Evolutionary conservation across 1,140 invertebrate species (phyloP).

Genomic region (Drosophila lowei): DNA sequence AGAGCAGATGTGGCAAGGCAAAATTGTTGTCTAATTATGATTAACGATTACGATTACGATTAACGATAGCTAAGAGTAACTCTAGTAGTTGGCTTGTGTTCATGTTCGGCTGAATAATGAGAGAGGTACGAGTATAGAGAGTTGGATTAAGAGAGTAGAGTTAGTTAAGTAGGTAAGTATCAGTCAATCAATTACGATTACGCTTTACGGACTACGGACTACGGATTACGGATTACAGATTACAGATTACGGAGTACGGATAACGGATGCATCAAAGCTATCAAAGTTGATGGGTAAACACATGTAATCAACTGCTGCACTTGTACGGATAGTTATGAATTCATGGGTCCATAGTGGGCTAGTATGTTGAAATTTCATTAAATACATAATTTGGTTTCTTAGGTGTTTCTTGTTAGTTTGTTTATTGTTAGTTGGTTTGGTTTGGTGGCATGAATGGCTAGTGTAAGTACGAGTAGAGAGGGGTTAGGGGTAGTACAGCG

Average conservation of each 20-base stretch:
- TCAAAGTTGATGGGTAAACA: conserved; percentile 21
- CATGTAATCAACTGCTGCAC: conserved; percentile 51
- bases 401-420: conserved; percentile 1
- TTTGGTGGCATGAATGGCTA: conserved; percentile 35
- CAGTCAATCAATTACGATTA: conserved; percentile 59
- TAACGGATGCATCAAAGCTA: conserved; percentile 35
- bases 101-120: conserved; percentile 43
- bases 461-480: conserved; percentile 26
- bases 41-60: conserved; percentile 39
- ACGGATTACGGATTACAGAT: conserved; percentile 24
- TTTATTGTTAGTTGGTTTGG: conserved; percentile 24
- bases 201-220: conserved; percentile 37
- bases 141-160: neutral
- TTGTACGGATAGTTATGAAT: conserved; percentile 19
- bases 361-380: conserved; percentile 51
- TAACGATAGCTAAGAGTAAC: conserved; percentile 50
- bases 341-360: conserved; percentile 14
- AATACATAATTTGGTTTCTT: conserved; percentile 45
- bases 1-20: conserved; percentile 23
- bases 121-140: conserved; percentile 30
- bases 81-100: conserved; percentile 49
- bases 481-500: too few species aligned
- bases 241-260: conserved; percentile 6
- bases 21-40: conserved; percentile 39
- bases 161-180: conserved; percentile 49